These are phyloP conservation scores for Parnassius mnemosyne DNA, from an alignment of 2,888 invertebrate species.

Conservation along the genomic window DNA sequence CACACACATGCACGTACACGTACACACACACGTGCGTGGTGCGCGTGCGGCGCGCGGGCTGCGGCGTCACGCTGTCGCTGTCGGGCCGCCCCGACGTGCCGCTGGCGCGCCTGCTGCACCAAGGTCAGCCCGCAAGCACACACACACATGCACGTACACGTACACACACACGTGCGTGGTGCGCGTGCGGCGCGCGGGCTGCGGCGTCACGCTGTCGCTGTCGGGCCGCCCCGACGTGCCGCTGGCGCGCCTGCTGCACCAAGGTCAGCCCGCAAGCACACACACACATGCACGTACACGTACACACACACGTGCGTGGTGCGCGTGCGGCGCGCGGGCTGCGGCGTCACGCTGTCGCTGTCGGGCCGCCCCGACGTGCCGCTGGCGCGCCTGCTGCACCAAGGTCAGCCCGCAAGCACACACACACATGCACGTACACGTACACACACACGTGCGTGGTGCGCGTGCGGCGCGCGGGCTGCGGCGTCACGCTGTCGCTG, in stretches of 20 bases:
- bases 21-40: too few relatives aligned
- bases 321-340: constrained; percentile 42
- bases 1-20: too few relatives aligned
- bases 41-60: constrained; percentile 42
- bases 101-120: constrained; percentile 21
- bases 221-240: constrained; percentile 22
- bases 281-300: too few relatives aligned
- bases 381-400: constrained; percentile 21
- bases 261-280: neutral
- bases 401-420: neutral
- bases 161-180: too few relatives aligned
- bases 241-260: constrained; percentile 21
- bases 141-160: too few relatives aligned
- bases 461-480: constrained; percentile 42
- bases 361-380: constrained; percentile 22
- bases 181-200: constrained; percentile 42
- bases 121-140: neutral
- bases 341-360: constrained; percentile 38
- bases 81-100: constrained; percentile 23
- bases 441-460: constrained; percentile 38
- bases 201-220: constrained; percentile 38
- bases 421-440: too few relatives aligned
- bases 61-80: constrained; percentile 38
- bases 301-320: constrained; percentile 38
- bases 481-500: constrained; percentile 38